phyloP scores from a whole-genome alignment of 2,113 vertebrate genomes.

The Excalfactoria chinensis region DNA sequence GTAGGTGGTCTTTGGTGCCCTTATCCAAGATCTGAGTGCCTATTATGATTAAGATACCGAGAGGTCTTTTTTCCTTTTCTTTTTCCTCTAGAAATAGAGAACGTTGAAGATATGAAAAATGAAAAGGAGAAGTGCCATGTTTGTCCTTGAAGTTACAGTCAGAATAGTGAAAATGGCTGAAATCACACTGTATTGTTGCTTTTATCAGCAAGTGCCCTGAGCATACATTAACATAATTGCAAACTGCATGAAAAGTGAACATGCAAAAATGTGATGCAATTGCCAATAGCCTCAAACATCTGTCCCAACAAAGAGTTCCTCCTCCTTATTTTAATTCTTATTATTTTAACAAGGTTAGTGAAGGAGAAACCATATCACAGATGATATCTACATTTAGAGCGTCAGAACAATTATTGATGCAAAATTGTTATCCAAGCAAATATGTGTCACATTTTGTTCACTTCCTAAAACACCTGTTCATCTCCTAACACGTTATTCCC shows the following conservation, averaged over 20 bases:
- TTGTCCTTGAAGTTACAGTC: constrained; percentile 67
- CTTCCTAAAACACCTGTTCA: constrained; percentile 62
- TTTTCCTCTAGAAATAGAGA: constrained; percentile 22
- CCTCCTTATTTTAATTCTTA: constrained; percentile 69
- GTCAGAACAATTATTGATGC: constrained; percentile 65
- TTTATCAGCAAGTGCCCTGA: constrained; percentile 75
- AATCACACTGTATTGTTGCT: constrained; percentile 68
- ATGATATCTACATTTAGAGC: constrained; percentile 67
- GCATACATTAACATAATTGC: constrained; percentile 77
- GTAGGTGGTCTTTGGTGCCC: not conserved
- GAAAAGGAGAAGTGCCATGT: constrained; percentile 56
- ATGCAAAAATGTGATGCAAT: constrained; percentile 66
- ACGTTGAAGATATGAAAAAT: constrained; percentile 39
- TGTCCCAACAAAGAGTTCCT: constrained; percentile 68
- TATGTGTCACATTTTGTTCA: constrained; percentile 39
- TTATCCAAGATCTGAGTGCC: constrained; percentile 1
- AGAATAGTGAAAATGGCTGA: constrained; percentile 66
- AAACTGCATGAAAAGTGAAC: constrained; percentile 70
- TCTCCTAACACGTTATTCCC: constrained; percentile 13
- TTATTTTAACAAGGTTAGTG: constrained; percentile 71
- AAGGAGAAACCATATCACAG: constrained; percentile 71
- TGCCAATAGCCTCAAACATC: constrained; percentile 75
- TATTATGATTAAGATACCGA: constrained; percentile 30
- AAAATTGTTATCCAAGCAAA: constrained; percentile 57
- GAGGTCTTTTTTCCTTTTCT: not conserved